These are phyloP conservation scores for Pseudoatta argentina DNA, from an alignment of 1,140 invertebrate genomes.

Conservation along the genomic window DNA sequence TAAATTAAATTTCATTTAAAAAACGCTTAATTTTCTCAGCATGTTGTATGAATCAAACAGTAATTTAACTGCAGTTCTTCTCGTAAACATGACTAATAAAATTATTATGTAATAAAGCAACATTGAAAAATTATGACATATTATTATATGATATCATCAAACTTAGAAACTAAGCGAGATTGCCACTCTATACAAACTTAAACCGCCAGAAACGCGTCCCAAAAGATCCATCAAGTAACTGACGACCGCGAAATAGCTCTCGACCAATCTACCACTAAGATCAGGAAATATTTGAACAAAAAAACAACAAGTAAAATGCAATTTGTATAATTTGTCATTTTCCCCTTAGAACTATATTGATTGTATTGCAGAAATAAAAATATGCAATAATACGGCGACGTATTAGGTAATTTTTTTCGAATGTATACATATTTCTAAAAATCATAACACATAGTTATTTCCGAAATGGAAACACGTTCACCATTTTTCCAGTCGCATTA, in stretches of 20 bases:
- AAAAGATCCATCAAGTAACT: conserved; percentile 74
- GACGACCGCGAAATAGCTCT: conserved; percentile 72
- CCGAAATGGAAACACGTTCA: not conserved
- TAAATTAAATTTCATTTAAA: conserved; percentile 1
- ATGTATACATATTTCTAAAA: not conserved
- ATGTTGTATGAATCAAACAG: not conserved
- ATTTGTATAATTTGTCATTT: conserved; percentile 11
- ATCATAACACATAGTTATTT: conserved; percentile 9
- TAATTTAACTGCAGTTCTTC: not conserved
- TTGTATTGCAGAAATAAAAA: not conserved
- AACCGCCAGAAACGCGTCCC: conserved; percentile 61
- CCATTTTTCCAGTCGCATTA: not conserved
- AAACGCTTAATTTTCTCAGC: not conserved
- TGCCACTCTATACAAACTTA: not conserved
- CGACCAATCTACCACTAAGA: conserved; percentile 72
- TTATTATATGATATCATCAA: not conserved
- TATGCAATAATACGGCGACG: not conserved
- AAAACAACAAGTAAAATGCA: conserved; percentile 60
- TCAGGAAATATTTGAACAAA: conserved; percentile 64
- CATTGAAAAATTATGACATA: conserved; percentile 42
- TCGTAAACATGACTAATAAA: not conserved
- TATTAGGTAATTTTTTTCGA: not conserved
- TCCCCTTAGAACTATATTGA: not conserved
- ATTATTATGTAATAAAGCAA: not conserved
- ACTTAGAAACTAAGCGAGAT: conserved; percentile 31